A percentile compares a stretch with the other conserved stretches of the same genome.
phyloP scores from a whole-genome alignment of 2,888 invertebrate genomes.

The Caenorhabditis becei region DNA sequence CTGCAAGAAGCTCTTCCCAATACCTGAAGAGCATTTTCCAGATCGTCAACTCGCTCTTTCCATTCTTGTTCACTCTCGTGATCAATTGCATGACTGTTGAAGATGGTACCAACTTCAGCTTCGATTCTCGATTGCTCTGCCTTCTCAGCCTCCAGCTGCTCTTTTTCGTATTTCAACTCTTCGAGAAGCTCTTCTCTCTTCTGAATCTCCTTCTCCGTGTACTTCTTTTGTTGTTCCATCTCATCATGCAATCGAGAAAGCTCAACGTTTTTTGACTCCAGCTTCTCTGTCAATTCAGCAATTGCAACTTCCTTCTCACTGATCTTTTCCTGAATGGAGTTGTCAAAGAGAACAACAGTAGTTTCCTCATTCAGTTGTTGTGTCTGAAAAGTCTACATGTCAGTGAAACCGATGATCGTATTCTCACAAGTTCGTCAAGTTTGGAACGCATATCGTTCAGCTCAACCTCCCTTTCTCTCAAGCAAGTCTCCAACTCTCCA shows the following conservation, averaged over 20 bases:
- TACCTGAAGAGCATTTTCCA: constrained; percentile 65
- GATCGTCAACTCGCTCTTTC: constrained; percentile 65
- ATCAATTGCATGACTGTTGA: constrained; percentile 26
- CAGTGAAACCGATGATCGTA: not conserved
- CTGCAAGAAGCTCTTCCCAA: too few species aligned
- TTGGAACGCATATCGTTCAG: constrained; percentile 44
- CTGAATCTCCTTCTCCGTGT: constrained; percentile 10
- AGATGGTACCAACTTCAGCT: constrained; percentile 49
- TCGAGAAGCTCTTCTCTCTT: constrained; percentile 32
- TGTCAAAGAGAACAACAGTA: constrained; percentile 61
- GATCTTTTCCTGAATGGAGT: constrained; percentile 54
- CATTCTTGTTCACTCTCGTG: constrained; percentile 54
- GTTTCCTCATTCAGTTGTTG: constrained; percentile 65
- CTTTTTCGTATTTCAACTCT: constrained; percentile 40
- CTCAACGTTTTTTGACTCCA: constrained; percentile 62
- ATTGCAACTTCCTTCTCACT: constrained; percentile 47
- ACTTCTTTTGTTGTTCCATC: constrained; percentile 43
- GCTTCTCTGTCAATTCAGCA: constrained; percentile 56
- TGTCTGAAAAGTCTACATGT: constrained; percentile 28
- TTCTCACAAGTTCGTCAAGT: constrained; percentile 55
- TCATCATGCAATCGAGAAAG: constrained; percentile 60
- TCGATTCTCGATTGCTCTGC: constrained; percentile 36
- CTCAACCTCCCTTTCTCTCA: constrained; percentile 58
- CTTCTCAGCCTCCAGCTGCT: constrained; percentile 36
- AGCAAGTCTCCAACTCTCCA: constrained; percentile 33